Base-by-base conservation (phyloP, 1,140 invertebrate genomes). In the Leptopilina clavipes region DNA sequence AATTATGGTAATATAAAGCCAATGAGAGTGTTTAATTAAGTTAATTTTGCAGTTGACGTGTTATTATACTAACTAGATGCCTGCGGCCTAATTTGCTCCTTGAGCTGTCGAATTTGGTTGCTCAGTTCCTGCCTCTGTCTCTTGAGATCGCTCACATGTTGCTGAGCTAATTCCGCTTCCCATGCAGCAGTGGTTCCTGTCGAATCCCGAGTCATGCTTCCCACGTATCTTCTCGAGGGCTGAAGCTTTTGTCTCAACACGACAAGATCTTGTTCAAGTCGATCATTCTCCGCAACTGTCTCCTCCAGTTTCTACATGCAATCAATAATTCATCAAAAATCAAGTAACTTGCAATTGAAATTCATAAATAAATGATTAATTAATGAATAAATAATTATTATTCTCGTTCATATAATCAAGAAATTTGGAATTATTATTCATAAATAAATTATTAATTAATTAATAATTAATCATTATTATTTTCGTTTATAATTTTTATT, bases 241-340 rank as follows among this genome's bases (percentile, higher is more conserved):
- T 97, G 95, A 25, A 97, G 91, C 88, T 97, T 97, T 82, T 96
- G 96, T 8, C 96, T 92, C 22, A 98, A 88, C 18, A 97, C 92
- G 22, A 97, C 93, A 76, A 98, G 90, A 86, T 98, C 96, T 81
- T 97, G 95, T 88, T 98, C 97, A 43, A 97, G 87, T 9, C 95
- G 93, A 10, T 95, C 95, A 88, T 97, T 97, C 77, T 97, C 96
- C 0, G 95, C 95, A 14, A 97, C 95, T 0, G 95, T 97, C 86
- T 97, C 96, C 88, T 98, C 97, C 75, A 98, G 89, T 93, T 96
- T 96, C 95, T 96, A 88, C 14, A 71, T 52, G n/a, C 25, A 31
- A 31, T n/a, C n/a, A 70, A 44, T 65, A 9, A 14, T 44, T 45
- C 43, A 12, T 48, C 25, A 11, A 31, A 31, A 31, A 31, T 31